Evolutionary conservation across 2,113 vertebrate species (phyloP).

Genomic region (Physeter macrocephalus): DNA sequence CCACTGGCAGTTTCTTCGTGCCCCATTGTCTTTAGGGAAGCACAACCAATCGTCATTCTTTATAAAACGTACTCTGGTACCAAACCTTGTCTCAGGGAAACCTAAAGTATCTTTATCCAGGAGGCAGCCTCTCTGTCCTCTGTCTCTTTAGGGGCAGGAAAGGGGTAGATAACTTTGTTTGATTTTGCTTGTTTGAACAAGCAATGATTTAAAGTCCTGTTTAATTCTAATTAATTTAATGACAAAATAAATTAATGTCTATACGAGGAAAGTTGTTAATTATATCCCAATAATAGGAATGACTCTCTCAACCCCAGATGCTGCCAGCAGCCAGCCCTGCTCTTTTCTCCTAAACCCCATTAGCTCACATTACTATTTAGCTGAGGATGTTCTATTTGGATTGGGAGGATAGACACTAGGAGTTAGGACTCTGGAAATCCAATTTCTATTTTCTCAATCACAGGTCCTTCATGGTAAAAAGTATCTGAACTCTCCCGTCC

Average conservation of each 20-base stretch:
- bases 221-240: constrained; percentile 81
- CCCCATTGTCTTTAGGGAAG: neutral
- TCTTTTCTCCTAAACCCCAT: neutral
- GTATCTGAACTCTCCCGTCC: neutral
- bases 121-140: neutral
- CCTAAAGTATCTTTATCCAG: neutral
- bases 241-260: constrained; percentile 77
- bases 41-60: neutral
- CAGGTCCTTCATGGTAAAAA: neutral
- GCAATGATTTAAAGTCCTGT: constrained; percentile 75
- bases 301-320: neutral
- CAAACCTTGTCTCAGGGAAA: neutral
- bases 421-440: neutral
- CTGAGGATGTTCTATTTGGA: neutral
- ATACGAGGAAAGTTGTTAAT: constrained; percentile 77
- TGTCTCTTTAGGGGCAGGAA: neutral
- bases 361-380: neutral
- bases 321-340: neutral
- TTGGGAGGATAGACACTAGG: neutral
- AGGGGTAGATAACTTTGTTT: constrained; percentile 39
- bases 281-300: constrained; percentile 68
- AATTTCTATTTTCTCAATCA: neutral
- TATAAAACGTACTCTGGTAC: neutral
- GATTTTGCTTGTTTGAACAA: constrained; percentile 53
- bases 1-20: neutral